Evolutionary conservation across 2,888 invertebrate species (phyloP).

Genomic region (Bedellia somnulentella): DNA sequence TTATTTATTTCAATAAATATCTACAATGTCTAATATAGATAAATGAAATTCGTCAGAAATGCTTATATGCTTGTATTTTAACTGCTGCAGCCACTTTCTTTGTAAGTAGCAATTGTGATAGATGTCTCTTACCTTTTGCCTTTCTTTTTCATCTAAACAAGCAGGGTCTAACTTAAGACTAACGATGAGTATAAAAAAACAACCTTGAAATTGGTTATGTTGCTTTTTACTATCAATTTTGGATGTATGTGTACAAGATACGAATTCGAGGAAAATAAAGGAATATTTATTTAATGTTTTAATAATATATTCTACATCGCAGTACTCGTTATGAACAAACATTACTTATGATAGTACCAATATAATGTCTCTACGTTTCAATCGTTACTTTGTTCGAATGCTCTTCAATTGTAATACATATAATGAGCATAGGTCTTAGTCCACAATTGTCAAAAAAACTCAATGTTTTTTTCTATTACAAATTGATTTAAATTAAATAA

Average conservation of each 20-base stretch:
- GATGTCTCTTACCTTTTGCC: no score
- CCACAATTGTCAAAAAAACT: conserved; percentile 37
- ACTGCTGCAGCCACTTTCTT: no score
- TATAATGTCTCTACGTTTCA: conserved; percentile 47
- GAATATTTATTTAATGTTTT: conserved; percentile 54
- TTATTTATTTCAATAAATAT: no score
- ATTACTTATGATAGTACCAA: conserved; percentile 53
- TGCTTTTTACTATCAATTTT: conserved; percentile 62
- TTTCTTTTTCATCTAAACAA: no score
- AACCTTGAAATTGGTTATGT: conserved; percentile 53
- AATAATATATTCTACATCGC: conserved; percentile 54
- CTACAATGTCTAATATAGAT: no score
- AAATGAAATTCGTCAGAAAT: no score
- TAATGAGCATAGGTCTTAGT: conserved; percentile 35
- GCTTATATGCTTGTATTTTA: no score
- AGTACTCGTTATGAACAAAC: conserved; percentile 57
- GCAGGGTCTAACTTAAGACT: no score
- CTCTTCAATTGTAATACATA: conserved; percentile 33
- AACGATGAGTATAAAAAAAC: conserved; percentile 34
- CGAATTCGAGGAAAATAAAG: conserved; percentile 59
- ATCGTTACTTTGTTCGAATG: conserved; percentile 51
- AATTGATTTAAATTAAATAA: conserved; percentile 52
- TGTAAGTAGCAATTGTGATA: no score
- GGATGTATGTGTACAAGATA: conserved; percentile 58
- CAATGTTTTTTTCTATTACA: conserved; percentile 48